Conservation (phyloP, 2,797 vertebrate species). For the Neostethus bicornis region DNA sequence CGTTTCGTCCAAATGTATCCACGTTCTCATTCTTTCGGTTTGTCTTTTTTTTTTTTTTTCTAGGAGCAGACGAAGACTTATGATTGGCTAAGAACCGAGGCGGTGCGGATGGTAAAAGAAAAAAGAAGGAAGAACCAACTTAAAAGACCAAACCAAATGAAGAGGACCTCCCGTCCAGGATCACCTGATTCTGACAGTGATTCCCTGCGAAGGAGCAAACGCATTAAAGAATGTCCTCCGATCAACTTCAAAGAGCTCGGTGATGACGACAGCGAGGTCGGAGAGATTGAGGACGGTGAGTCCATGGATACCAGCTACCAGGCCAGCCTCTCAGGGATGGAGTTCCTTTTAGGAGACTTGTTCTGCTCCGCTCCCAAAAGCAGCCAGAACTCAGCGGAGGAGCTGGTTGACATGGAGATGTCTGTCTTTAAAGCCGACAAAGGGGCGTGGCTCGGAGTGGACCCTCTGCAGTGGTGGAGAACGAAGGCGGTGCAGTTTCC, state of each 20-base stretch:
- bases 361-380: slow-evolving; percentile 58
- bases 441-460: slow-evolving; percentile 71
- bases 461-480: slow-evolving; percentile 82
- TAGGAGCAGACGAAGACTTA: slow-evolving; percentile 72
- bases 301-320: slow-evolving; percentile 47
- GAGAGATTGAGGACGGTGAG: slow-evolving; percentile 36
- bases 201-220: slow-evolving; percentile 59
- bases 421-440: slow-evolving; percentile 74
- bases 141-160: slow-evolving; percentile 24
- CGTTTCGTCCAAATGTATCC: too few species aligned
- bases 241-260: slow-evolving; percentile 50
- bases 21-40: too few species aligned
- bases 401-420: slow-evolving; percentile 77
- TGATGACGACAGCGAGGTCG: slow-evolving; percentile 36
- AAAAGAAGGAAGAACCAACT: slow-evolving; percentile 23
- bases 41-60: slow-evolving; percentile 27
- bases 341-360: slow-evolving; percentile 81
- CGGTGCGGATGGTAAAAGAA: slow-evolving; percentile 68
- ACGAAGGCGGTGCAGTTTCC: slow-evolving; percentile 76
- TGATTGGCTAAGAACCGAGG: slow-evolving; percentile 75
- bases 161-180: slow-evolving; percentile 61
- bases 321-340: slow-evolving; percentile 68
- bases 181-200: slow-evolving; percentile 53
- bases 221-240: slow-evolving; percentile 54
- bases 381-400: slow-evolving; percentile 68